Conservation (phyloP, 2,888 invertebrate genomes). For the Deilephila porcellus region DNA sequence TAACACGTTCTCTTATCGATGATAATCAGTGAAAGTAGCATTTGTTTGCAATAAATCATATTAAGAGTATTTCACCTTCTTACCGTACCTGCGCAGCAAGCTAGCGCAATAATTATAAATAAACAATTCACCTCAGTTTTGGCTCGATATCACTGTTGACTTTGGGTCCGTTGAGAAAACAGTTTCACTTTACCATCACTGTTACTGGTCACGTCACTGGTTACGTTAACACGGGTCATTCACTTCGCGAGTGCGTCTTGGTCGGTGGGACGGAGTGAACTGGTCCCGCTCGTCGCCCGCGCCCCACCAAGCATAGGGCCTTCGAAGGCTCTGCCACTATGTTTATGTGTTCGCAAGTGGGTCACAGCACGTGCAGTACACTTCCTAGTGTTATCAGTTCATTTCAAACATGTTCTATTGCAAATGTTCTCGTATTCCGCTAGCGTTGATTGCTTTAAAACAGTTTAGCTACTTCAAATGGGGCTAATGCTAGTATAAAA, state of each 20-base stretch:
- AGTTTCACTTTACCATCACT: conserved; percentile 77
- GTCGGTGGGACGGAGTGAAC: conserved; percentile 60
- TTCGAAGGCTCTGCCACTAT: conserved; percentile 57
- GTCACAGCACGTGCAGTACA: conserved; percentile 47
- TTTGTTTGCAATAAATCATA: conserved; percentile 36
- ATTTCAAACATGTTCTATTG: conserved; percentile 10
- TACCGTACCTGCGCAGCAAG: conserved; percentile 35
- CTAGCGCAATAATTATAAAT: conserved; percentile 23
- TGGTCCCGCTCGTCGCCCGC: conserved; percentile 59
- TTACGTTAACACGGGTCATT: conserved; percentile 58
- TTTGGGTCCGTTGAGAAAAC: conserved; percentile 39
- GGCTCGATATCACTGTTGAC: conserved; percentile 37
- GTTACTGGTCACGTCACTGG: conserved; percentile 58
- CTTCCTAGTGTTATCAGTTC: conserved; percentile 34
- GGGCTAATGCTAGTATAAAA: no score
- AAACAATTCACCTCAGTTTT: conserved; percentile 29
- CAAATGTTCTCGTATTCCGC: not conserved
- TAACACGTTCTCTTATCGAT: conserved; percentile 68
- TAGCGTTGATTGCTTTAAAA: conserved; percentile 3
- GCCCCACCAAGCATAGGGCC: conserved; percentile 62
- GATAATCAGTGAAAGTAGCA: conserved; percentile 68
- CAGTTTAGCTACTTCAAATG: not conserved
- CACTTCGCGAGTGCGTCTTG: conserved; percentile 53
- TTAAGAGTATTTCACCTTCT: conserved; percentile 37
- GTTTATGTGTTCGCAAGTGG: conserved; percentile 51